phyloP scores from a whole-genome alignment of 1,140 invertebrate genomes.

The Temnothorax longispinosus region DNA sequence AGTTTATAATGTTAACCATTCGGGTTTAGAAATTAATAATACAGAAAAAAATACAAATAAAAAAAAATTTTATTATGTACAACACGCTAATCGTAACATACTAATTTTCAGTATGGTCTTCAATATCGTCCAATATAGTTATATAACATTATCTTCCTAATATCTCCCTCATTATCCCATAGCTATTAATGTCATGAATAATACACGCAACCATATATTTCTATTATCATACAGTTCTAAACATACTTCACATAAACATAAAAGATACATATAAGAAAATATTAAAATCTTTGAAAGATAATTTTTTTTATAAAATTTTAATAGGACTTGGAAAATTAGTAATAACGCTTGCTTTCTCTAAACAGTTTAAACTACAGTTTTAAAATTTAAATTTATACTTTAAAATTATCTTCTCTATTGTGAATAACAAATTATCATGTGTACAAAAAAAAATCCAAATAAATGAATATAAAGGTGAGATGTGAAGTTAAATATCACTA shows the following conservation, averaged over 20 bases:
- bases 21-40: slow-evolving; percentile 3
- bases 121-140: not conserved
- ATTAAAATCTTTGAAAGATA: not conserved
- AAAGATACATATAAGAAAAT: not conserved
- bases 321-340: not conserved
- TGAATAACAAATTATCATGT: not conserved
- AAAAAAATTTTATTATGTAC: slow-evolving; percentile 23
- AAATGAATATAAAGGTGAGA: not conserved
- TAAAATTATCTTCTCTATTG: not conserved
- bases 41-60: not conserved
- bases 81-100: not conserved
- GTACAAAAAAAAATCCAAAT: not conserved
- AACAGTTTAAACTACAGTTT: not conserved
- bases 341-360: not conserved
- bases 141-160: not conserved
- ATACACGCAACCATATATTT: not conserved
- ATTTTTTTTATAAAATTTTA: slow-evolving; percentile 8
- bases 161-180: not conserved
- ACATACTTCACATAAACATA: not conserved
- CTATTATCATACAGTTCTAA: not conserved
- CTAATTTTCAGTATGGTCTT: not conserved
- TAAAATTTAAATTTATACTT: not conserved
- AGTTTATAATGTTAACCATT: not conserved
- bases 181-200: not conserved
- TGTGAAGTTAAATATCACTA: not conserved